Base-by-base conservation (phyloP, 1,140 invertebrate genomes). In the Cydia splendana region DNA sequence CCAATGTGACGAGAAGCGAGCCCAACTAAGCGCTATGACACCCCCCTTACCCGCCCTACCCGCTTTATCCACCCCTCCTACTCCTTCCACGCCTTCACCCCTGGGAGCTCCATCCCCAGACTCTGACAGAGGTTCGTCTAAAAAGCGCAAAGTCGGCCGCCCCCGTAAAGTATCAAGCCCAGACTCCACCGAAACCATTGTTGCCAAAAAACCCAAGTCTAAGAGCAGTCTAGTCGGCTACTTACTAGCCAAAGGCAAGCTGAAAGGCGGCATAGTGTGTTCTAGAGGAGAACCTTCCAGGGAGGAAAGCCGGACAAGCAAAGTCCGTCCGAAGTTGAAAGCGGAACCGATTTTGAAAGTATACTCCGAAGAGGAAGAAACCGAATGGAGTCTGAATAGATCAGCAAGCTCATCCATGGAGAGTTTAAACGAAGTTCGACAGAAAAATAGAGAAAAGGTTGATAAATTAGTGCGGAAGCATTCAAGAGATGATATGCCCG, bases 101-200 rank as follows among this genome's bases (percentile, higher is more conserved):
- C 9, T 62, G 4, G 57, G 57, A 24, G 91, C 91, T 38, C 81
- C 92, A 34, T 91, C 91, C 1, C 88, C 91, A n/a, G 85, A 91
- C 78, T 93, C 88, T 6, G 89, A 91, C 75, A 84, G 87, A 84
- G 91, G 92, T 0, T 95, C 96, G 0, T 96, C 96, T 0, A 97
- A 97, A 81, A 97, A 97, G 85, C 94, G 97, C 7, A 98, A 98
- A 93, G 96, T 97, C 1, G 97, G 97, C 2, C 93, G 97, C 78
- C 97, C 97, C 0, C 95, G 96, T 75, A 97, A 97, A 84, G 93
- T 96, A 24, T 95, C 95, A 65, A 94, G 94, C 77, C 95, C 94
- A 18, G 95, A 94, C 77, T 95, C 94, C 24, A 94, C 95, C 34
- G 96, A 97, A 91, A 97, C 96, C 0, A 97, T 97, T 74, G 96